Percentiles rank a stretch among this genome's conserved stretches.
Conservation (phyloP, 2,888 invertebrate genomes). For the Megalurothrips usitatus region DNA sequence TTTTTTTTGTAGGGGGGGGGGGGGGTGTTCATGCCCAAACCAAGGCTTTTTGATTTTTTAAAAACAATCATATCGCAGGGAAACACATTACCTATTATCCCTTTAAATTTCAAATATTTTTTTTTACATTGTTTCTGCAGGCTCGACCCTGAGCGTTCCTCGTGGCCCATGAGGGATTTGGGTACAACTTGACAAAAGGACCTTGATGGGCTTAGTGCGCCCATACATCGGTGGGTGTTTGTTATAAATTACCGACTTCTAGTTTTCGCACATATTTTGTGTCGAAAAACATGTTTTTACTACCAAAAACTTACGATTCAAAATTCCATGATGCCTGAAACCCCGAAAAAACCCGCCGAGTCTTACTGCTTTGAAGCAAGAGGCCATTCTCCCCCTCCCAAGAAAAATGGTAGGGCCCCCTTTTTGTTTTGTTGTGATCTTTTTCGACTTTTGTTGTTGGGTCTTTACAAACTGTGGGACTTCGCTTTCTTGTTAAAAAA, state of each 20-base stretch:
- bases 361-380: constrained; percentile 77
- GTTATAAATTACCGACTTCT: neutral
- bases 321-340: constrained; percentile 60
- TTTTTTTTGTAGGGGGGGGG: neutral
- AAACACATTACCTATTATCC: too few species aligned
- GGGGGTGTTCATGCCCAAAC: neutral
- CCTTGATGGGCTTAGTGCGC: constrained; percentile 67
- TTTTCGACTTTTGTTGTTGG: neutral
- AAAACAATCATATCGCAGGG: too few species aligned
- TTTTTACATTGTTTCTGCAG: neutral
- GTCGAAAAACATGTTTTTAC: neutral
- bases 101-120: neutral
- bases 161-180: constrained; percentile 57
- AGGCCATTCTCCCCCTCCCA: constrained; percentile 67
- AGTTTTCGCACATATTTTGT: neutral
- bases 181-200: constrained; percentile 63
- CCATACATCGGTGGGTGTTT: constrained; percentile 57
- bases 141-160: constrained; percentile 10
- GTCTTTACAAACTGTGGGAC: neutral
- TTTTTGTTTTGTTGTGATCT: too few species aligned
- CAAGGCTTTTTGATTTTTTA: neutral
- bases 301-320: constrained; percentile 32
- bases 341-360: constrained; percentile 75
- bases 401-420: constrained; percentile 33
- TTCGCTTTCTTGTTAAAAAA: neutral